Conservation (phyloP, 2,797 vertebrate genomes). For the Argya squamiceps region DNA sequence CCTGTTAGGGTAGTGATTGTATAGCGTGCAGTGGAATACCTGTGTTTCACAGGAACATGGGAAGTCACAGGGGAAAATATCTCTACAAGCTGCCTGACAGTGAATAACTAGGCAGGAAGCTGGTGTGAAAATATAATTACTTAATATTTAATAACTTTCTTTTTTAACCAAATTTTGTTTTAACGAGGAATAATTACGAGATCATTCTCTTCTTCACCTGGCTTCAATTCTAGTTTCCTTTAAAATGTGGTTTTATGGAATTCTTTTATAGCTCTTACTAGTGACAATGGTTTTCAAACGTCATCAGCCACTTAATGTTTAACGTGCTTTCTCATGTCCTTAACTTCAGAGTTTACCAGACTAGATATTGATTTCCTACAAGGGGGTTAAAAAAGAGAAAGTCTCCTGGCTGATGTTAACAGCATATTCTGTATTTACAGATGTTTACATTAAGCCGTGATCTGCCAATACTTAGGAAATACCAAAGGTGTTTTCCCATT, state of each 20-base stretch:
- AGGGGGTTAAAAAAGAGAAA: not conserved
- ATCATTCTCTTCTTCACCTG: not conserved
- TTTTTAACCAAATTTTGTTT: not conserved
- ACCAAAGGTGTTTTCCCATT: not conserved
- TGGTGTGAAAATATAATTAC: not conserved
- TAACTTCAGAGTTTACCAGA: conserved; percentile 50
- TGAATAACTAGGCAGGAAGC: not conserved
- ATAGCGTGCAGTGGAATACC: not conserved
- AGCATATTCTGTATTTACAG: not conserved
- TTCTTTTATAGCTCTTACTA: not conserved
- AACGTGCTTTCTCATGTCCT: conserved; percentile 52
- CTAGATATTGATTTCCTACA: conserved; percentile 7
- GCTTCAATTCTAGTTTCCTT: not conserved
- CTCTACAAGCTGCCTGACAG: not conserved
- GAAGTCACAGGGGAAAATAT: not conserved
- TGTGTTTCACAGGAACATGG: not conserved
- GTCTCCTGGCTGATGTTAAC: not conserved
- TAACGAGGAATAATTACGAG: not conserved
- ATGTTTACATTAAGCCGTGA: not conserved
- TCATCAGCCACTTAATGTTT: conserved; percentile 69
- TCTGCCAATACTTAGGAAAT: not conserved
- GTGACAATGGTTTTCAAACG: not conserved
- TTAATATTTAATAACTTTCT: not conserved
- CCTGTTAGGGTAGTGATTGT: not conserved
- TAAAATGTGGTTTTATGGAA: not conserved